A percentile compares a stretch with the other conserved stretches of the same genome.
phyloP scores from a whole-genome alignment of 2,113 vertebrate genomes.

The Urocolius indicus region DNA sequence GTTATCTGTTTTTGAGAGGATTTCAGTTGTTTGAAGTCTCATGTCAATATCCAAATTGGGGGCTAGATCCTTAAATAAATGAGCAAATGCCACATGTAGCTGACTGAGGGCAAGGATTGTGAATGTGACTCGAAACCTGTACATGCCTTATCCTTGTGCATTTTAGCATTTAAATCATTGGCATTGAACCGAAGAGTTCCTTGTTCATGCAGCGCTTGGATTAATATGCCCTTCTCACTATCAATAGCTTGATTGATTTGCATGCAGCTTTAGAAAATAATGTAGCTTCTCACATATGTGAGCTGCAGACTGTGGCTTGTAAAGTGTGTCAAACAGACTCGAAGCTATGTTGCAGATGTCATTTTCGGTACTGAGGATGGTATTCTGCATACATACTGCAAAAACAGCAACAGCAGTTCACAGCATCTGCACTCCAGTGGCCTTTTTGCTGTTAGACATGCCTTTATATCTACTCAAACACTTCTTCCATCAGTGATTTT shows the following conservation, averaged over 20 bases:
- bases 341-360: neutral
- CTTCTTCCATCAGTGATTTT: neutral
- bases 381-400: neutral
- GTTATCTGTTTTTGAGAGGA: neutral
- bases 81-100: neutral
- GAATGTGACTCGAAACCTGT: neutral
- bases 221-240: neutral
- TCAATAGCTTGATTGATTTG: neutral
- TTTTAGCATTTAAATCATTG: neutral
- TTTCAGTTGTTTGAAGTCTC: neutral
- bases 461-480: neutral
- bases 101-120: neutral
- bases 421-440: neutral
- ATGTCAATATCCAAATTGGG: neutral
- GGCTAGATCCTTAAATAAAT: neutral
- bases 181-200: neutral
- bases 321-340: neutral
- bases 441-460: neutral
- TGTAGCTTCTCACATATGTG: neutral
- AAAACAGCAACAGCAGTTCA: neutral
- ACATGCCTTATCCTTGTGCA: neutral
- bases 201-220: neutral
- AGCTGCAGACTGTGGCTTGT: neutral
- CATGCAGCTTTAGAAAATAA: neutral
- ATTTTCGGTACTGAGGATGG: neutral